These are phyloP conservation scores for Globicephala melas DNA, from an alignment of 2,113 vertebrate species.

Conservation along the genomic window DNA sequence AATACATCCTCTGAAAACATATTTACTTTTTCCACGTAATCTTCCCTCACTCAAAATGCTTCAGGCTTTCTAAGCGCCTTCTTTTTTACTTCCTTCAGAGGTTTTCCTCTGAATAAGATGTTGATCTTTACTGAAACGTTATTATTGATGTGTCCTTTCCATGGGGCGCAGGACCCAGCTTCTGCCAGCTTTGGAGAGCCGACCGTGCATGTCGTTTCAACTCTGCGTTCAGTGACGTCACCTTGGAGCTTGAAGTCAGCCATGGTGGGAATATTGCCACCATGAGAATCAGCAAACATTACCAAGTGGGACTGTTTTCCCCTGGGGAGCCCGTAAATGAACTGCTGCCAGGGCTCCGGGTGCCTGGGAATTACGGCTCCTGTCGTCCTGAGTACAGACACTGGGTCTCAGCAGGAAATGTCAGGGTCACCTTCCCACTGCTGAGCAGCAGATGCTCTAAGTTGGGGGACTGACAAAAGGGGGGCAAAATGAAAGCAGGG, in stretches of 20 bases:
- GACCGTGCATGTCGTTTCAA: rapidly evolving
- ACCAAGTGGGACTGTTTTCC: too few relatives aligned
- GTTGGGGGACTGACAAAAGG: too few relatives aligned
- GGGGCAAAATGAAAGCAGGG: not conserved
- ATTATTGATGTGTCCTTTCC: too few relatives aligned
- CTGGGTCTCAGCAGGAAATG: not conserved
- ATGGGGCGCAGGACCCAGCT: not conserved
- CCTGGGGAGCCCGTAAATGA: not conserved
- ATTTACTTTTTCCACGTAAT: not conserved
- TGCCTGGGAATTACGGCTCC: not conserved
- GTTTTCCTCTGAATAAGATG: not conserved
- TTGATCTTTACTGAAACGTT: not conserved
- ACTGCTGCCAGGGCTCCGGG: not conserved
- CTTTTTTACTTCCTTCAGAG: not conserved
- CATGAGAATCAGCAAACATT: not conserved
- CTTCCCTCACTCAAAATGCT: not conserved
- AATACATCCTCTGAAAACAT: not conserved
- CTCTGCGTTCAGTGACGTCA: not conserved
- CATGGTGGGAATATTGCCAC: not conserved
- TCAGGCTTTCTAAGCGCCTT: not conserved
- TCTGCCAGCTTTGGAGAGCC: not conserved
- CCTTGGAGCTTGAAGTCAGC: not conserved
- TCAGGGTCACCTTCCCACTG: not conserved
- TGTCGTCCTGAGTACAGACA: not conserved
- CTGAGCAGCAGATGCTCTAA: not conserved